These are phyloP conservation scores for Lontra canadensis DNA, from an alignment of 2,113 vertebrate species.

Conservation along the genomic window DNA sequence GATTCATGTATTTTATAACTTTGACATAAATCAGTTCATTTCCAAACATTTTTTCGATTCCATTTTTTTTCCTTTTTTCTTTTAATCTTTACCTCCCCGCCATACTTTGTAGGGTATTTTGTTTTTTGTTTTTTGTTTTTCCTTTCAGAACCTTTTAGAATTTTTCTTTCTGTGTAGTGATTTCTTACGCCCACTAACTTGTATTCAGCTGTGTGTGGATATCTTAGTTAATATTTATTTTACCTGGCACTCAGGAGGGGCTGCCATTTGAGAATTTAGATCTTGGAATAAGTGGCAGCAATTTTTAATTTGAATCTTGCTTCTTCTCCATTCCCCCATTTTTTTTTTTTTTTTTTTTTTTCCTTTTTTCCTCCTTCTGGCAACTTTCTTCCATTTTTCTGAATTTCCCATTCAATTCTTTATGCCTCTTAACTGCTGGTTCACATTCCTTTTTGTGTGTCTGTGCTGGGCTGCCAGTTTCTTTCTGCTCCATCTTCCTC, in stretches of 20 bases:
- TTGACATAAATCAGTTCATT: background rate
- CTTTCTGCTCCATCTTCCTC: background rate
- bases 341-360: background rate
- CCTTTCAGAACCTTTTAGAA: fast-evolving
- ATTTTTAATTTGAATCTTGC: background rate
- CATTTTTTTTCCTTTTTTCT: background rate
- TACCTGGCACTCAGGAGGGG: background rate
- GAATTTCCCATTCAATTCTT: background rate
- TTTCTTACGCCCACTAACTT: background rate
- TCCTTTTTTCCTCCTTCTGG: background rate
- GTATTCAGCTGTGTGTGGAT: background rate
- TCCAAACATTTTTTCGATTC: background rate
- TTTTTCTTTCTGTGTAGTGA: background rate
- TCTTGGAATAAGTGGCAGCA: background rate
- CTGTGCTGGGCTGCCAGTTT: background rate
- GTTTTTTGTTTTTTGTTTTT: background rate
- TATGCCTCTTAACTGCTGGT: background rate
- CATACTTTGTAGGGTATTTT: background rate
- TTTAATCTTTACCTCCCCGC: background rate
- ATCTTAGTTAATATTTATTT: background rate
- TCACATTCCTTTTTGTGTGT: background rate
- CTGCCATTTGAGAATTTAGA: background rate
- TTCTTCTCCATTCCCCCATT: background rate
- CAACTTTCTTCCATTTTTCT: background rate
- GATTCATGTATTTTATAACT: background rate